Percentiles rank a stretch among this genome's conserved stretches.
These are phyloP conservation scores for Botrylloides violaceus DNA, from an alignment of 23 tunicate species.

Conservation along the genomic window DNA sequence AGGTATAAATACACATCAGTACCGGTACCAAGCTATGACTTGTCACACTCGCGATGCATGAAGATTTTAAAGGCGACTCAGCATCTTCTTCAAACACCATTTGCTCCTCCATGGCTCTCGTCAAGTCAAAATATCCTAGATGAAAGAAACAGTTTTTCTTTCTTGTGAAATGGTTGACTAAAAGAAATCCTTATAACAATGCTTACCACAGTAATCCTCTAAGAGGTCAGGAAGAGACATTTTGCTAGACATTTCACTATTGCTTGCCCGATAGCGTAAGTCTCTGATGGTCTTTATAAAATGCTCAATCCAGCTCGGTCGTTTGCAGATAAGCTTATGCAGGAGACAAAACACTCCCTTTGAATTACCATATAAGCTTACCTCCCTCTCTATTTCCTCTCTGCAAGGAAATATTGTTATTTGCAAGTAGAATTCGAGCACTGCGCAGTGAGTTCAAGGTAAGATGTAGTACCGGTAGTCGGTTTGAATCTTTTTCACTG, in stretches of 20 bases:
- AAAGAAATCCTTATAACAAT: no score
- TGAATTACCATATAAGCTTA: no score
- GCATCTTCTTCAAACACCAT: background rate
- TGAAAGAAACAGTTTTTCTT: no score
- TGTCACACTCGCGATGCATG: background rate
- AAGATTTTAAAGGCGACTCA: background rate
- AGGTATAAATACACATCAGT: no score
- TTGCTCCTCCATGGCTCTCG: background rate
- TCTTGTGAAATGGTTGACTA: no score
- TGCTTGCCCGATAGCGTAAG: background rate
- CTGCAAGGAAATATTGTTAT: background rate
- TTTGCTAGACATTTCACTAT: background rate
- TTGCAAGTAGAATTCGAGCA: no score
- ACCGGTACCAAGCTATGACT: no score
- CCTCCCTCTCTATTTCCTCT: conserved; percentile 3
- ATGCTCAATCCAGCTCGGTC: conserved; percentile 1
- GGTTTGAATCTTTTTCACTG: no score
- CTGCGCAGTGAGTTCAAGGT: no score
- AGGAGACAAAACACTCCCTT: background rate
- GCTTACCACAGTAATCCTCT: conserved; percentile 3
- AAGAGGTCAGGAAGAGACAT: background rate
- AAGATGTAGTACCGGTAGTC: no score
- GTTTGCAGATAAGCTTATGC: conserved; percentile 10
- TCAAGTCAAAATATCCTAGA: background rate
- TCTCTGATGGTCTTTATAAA: background rate